Conservation (phyloP, 2,888 invertebrate genomes). For the Diplazon laetatorius region DNA sequence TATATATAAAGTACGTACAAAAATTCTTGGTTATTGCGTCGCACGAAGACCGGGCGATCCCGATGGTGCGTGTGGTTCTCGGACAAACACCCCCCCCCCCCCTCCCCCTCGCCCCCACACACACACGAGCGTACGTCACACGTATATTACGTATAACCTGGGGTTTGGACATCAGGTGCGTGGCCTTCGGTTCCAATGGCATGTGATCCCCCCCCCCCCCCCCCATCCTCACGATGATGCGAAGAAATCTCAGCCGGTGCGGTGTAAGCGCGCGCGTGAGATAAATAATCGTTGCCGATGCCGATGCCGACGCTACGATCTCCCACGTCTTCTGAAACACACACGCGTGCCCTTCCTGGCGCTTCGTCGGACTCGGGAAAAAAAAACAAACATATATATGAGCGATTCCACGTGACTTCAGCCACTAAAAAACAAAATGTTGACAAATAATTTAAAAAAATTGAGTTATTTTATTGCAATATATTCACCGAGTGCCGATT, state of each 20-base stretch:
- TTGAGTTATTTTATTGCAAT: no score
- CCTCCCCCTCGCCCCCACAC: not conserved
- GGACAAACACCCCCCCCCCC: slow-evolving; percentile 36
- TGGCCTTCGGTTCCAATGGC: slow-evolving; percentile 58
- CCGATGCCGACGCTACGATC: not conserved
- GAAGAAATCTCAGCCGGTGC: slow-evolving; percentile 49
- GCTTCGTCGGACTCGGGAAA: not conserved
- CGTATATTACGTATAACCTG: not conserved
- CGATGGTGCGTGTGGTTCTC: slow-evolving; percentile 52
- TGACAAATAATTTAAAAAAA: no score
- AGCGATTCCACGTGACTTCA: no score
- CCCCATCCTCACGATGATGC: slow-evolving; percentile 34
- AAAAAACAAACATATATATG: slow-evolving; percentile 13
- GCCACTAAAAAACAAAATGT: no score
- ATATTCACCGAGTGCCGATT: no score
- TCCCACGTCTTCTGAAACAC: slow-evolving; percentile 9
- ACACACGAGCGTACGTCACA: not conserved
- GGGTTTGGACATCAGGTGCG: slow-evolving; percentile 56
- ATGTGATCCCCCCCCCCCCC: slow-evolving; percentile 35
- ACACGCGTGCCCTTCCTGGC: slow-evolving; percentile 16
- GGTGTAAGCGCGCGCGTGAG: slow-evolving; percentile 10
- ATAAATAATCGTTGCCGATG: slow-evolving; percentile 30
- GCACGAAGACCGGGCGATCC: slow-evolving; percentile 32
- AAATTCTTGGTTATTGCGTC: slow-evolving; percentile 55
- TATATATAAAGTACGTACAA: no score